Base-by-base conservation (phyloP, 2,113 vertebrate species). In the Pardalotus punctatus region DNA sequence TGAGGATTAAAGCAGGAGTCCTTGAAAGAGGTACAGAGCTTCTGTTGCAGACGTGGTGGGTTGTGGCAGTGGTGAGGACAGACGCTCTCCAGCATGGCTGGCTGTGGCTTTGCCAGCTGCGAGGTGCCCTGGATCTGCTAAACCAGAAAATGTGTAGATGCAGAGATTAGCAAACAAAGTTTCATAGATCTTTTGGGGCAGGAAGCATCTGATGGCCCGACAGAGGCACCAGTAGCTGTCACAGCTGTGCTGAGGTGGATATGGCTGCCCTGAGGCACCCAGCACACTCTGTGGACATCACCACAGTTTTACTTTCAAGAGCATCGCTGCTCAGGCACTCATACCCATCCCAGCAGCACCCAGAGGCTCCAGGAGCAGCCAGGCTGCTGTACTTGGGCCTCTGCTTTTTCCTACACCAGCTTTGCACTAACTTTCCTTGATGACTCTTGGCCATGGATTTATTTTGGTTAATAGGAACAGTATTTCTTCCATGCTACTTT, bases 1-100 rank as follows among this genome's bases (percentile, higher is more conserved):
- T 85, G 88, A 94, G 87, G 61, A 76, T 71, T 84, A 81, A 78
- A 85, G 31, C 72, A 81, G 67, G 51, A 86, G 71, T 57, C 78
- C 86, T 80, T 88, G 51, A 69, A 80, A 88, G 43, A 74, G 50
- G 38, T 47, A 10, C 57, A 65, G 6, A 72, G 45, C 51, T 83
- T 73, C 43, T 70, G 50, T 31, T 81, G 60, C 29, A 66, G 14
- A 61, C 1, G 0, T 3, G 11, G 12, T 50, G 81, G n/a, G 48
- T 35, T 58, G 67, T 40, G 60, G 83, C 72, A 70, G 50, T 1
- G 6, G 35, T 58, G 79, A 40, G 92, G 38, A 72, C 31, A 42
- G 54, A 73, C 3, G 9, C 27, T 91, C 47, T 45, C 29, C 64
- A 35, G 69, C 10, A 0, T 1, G 8, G 31, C 48, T 12, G 1